Conservation (phyloP, 2,888 invertebrate genomes). For the Pyralis farinalis region DNA sequence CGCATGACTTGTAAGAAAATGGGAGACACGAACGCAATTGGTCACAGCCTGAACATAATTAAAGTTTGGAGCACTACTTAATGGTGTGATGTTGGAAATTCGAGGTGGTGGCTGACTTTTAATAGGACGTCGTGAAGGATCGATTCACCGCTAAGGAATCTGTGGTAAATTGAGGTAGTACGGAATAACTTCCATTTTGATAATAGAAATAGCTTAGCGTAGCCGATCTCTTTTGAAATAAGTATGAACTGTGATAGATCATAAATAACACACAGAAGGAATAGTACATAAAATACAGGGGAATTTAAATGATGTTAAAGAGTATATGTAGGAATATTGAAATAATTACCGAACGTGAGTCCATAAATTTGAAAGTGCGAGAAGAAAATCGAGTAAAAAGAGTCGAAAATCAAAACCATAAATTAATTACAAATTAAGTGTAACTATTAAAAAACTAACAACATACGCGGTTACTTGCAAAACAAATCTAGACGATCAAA, state of each 20-base stretch:
- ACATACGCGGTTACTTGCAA: no score
- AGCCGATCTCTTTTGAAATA: conserved; percentile 13
- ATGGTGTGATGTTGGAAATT: conserved; percentile 75
- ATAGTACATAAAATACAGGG: no score
- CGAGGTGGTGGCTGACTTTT: conserved; percentile 76
- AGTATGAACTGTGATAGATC: background rate
- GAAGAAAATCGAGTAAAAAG: no score
- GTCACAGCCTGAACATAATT: conserved; percentile 80
- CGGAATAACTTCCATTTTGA: conserved; percentile 25
- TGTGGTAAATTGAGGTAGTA: conserved; percentile 55
- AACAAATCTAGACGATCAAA: no score
- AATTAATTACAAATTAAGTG: no score
- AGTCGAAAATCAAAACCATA: no score
- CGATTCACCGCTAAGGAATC: conserved; percentile 61
- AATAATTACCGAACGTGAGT: no score
- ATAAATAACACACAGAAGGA: background rate
- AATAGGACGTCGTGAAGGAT: conserved; percentile 75
- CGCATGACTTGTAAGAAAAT: conserved; percentile 76
- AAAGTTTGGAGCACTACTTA: conserved; percentile 79
- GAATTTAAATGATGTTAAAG: no score
- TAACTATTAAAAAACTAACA: no score
- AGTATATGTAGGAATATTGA: no score
- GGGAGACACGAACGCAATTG: conserved; percentile 79
- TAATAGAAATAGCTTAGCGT: conserved; percentile 26
- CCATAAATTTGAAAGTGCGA: no score